These are phyloP conservation scores for Hippocampus kuda DNA, from an alignment of 2,797 vertebrate genomes.

Conservation along the genomic window DNA sequence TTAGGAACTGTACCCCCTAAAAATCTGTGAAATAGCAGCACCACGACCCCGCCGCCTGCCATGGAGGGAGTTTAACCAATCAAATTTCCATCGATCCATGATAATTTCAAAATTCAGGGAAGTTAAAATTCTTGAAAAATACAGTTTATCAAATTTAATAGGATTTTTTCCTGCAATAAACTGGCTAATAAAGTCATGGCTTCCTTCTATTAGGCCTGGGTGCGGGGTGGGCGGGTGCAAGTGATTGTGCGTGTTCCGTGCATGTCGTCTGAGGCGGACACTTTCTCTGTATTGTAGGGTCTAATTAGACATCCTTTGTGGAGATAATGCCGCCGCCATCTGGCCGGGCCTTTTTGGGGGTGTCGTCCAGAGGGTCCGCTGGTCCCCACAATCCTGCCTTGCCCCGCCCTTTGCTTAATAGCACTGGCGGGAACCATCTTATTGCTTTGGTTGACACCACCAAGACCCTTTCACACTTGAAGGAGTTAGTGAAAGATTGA, in stretches of 20 bases:
- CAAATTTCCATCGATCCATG: too few relatives aligned
- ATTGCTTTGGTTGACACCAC: slow-evolving; percentile 50
- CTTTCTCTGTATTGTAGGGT: slow-evolving; percentile 59
- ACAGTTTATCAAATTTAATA: neutral
- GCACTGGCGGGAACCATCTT: slow-evolving; percentile 37
- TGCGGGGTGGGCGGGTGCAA: too few relatives aligned
- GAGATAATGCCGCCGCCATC: slow-evolving; percentile 71
- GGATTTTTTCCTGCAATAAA: neutral
- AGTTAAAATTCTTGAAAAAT: neutral
- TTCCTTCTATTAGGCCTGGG: neutral
- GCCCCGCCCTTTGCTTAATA: slow-evolving; percentile 50
- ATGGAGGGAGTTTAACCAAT: too few relatives aligned
- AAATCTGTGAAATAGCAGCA: too few relatives aligned
- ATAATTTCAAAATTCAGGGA: too few relatives aligned
- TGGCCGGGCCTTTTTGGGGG: slow-evolving; percentile 60
- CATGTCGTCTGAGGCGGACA: neutral
- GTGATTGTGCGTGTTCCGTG: neutral
- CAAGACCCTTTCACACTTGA: slow-evolving; percentile 72
- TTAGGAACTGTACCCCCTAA: too few relatives aligned
- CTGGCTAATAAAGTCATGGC: neutral
- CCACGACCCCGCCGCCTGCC: too few relatives aligned
- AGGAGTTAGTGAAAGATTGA: slow-evolving; percentile 76
- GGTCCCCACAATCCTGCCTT: slow-evolving; percentile 20
- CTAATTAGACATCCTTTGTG: slow-evolving; percentile 78
- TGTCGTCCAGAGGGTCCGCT: slow-evolving; percentile 40